Evolutionary conservation across 2,888 invertebrate genomes (phyloP).

Genomic region (Watsonalla binaria): DNA sequence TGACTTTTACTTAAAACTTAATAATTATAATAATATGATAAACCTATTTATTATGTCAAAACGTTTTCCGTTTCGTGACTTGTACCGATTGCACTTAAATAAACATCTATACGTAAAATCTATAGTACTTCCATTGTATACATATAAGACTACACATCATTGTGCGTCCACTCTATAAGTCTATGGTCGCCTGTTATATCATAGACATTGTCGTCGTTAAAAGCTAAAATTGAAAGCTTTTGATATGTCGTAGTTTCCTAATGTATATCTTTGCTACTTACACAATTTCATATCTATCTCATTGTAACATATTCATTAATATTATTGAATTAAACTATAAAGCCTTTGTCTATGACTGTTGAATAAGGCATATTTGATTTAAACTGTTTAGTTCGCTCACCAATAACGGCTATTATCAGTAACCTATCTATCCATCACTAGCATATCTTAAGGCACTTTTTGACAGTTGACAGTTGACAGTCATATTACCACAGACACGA

Average conservation of each 20-base stretch:
- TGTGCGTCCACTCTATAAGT: conserved; percentile 43
- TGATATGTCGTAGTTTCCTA: background rate
- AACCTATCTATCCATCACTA: too few species aligned
- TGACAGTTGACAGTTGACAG: background rate
- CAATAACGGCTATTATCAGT: background rate
- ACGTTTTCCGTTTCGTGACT: conserved; percentile 41
- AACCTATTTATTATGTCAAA: conserved; percentile 42
- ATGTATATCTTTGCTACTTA: too few species aligned
- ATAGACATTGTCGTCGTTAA: conserved; percentile 7
- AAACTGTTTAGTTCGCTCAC: background rate
- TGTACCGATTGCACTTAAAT: conserved; percentile 63
- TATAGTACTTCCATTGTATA: conserved; percentile 35
- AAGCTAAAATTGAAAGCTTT: background rate
- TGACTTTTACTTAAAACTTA: conserved; percentile 21
- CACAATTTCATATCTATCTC: background rate
- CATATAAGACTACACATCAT: conserved; percentile 54
- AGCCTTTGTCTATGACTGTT: background rate
- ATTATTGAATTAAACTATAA: background rate
- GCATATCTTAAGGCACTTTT: too few species aligned
- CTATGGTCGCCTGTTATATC: background rate
- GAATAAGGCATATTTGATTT: background rate
- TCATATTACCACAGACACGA: too few species aligned
- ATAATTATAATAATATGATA: conserved; percentile 12
- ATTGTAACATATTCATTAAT: background rate
- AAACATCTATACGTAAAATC: conserved; percentile 22